Base-by-base conservation (phyloP, 2,797 vertebrate species). In the Cossypha niveicapilla region DNA sequence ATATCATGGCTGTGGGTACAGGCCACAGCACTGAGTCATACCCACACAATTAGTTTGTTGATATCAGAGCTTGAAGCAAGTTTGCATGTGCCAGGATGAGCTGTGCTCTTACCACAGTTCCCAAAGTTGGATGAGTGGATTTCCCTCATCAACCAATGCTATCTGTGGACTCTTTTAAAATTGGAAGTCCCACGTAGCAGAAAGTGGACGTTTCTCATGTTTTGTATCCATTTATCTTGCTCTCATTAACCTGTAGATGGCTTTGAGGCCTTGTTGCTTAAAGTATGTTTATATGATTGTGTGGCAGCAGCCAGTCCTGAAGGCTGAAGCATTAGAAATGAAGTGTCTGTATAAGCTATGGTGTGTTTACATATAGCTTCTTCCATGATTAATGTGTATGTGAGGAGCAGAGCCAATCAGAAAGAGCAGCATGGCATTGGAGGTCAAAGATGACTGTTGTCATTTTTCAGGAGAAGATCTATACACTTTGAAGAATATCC, bases 121-220 rank as follows among this genome's bases (percentile, higher is more conserved):
- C 50, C 34, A 34, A 11, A 63, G 6, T 22, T 66, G 32, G 7
- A 42, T 44, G 44, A 50, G 17, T 32, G 53, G n/a, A 56, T 73
- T 74, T 93, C 25, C 42, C 13, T 80, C 18, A 30, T 0, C 0
- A 19, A 18, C 30, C 24, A 34, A 0, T 53, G 34, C 50, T 37
- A 1, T 25, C 37, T 8, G 0, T 45, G 41, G 61, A 13, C 18
- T 72, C 39, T 57, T 82, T 53, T 42, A 7, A 48, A 79, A 18
- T 11, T 65, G 35, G 14, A 84, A 66, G 28, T 48, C 18, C 24
- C 16, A 4, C 25, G 14, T 63, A 61, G 82, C n/a, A 6, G 1
- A 18, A 60, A 56, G 47, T 21, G 58, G 23, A 51, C 2, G 0
- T 70, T 79, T 80, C 65, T 63, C 3, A 0, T n/a, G 34, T 71